Conservation (phyloP, 2,888 invertebrate species). For the Ectemnius lituratus region DNA sequence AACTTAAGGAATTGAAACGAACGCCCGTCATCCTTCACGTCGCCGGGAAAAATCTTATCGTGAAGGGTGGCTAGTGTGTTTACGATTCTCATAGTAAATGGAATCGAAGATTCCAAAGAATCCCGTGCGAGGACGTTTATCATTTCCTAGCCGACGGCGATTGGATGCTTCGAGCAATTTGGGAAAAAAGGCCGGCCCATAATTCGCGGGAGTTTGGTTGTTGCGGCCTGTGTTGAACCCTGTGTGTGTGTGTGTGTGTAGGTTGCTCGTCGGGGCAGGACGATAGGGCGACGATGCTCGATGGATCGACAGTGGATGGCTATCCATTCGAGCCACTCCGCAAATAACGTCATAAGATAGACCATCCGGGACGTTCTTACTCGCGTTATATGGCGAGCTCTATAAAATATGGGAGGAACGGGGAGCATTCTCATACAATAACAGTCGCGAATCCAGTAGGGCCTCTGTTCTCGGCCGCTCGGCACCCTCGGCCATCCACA, state of each 20-base stretch:
- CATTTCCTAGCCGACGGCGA: slow-evolving; percentile 28
- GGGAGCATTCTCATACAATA: slow-evolving; percentile 67
- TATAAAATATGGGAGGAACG: slow-evolving; percentile 66
- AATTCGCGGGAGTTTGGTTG: slow-evolving; percentile 40
- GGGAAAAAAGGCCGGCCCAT: slow-evolving; percentile 36
- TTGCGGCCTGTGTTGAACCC: slow-evolving; percentile 16
- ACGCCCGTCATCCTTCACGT: slow-evolving; percentile 34
- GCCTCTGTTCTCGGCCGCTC: slow-evolving; percentile 21
- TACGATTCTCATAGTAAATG: slow-evolving; percentile 50
- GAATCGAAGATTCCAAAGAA: slow-evolving; percentile 42
- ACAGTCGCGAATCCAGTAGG: slow-evolving; percentile 62
- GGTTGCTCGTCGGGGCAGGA: not conserved
- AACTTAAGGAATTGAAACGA: slow-evolving; percentile 35
- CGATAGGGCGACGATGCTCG: slow-evolving; percentile 30
- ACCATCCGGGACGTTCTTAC: slow-evolving; percentile 60
- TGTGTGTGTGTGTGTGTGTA: no score
- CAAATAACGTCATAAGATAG: slow-evolving; percentile 68
- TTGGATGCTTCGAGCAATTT: slow-evolving; percentile 43
- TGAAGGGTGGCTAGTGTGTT: slow-evolving; percentile 34
- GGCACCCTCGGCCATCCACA: slow-evolving; percentile 39
- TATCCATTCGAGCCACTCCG: slow-evolving; percentile 62
- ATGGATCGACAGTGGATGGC: slow-evolving; percentile 53
- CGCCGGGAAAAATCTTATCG: slow-evolving; percentile 26
- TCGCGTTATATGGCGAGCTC: slow-evolving; percentile 56
- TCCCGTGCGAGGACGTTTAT: slow-evolving; percentile 21